Evolutionary conservation across 2,797 vertebrate genomes (phyloP), one percentile per base, ranked within the genome.

Genomic region (Erithacus rubecula): DNA sequence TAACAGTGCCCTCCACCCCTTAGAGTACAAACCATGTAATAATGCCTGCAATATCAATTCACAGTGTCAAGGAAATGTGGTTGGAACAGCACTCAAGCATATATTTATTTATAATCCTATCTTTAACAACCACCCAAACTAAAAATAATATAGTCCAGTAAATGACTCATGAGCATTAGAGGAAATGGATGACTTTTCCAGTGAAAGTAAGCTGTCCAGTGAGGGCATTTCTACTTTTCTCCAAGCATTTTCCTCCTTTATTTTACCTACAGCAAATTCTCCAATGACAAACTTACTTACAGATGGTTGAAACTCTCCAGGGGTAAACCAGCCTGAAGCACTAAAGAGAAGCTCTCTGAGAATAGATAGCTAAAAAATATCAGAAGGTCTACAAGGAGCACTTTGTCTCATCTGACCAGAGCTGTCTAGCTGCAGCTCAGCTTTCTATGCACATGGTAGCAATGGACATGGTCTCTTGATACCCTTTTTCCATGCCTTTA

Each of bases 261-360:
- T 65, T 95, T 92, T 91, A 86, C 85, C 88, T 91, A 79, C 76
- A 94, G 80, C 79, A 81, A 83, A 83, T 82, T 91, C 70, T 83
- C 51, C 51, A 78, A 19, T 65, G 65, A 63, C 43, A 77, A 80
- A 86, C 26, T 78, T 69, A 23, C 23, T 87, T 85, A 80, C 36
- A 89, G 64, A 83, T 71, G 85, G 29, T 18, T 78, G 83, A 86
- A 86, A 55, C 7, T 93, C 83, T 90, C 47, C 15, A 63, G 74
- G 77, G 74, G 1, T 27, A 86, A 78, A 75, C 16, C 43, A 82
- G 55, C 43, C 52, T 71, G 32, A 75, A 88, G 44, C 19, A 15
- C 7, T 59, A 20, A 87, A 90, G 88, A 11, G n/a, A 87, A 72
- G 20, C 12, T 63, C 36, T 65, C 22, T 60, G 71, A 82, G 75